These are phyloP conservation scores for Carposina sasakii DNA, from an alignment of 1,140 invertebrate genomes.

Conservation along the genomic window DNA sequence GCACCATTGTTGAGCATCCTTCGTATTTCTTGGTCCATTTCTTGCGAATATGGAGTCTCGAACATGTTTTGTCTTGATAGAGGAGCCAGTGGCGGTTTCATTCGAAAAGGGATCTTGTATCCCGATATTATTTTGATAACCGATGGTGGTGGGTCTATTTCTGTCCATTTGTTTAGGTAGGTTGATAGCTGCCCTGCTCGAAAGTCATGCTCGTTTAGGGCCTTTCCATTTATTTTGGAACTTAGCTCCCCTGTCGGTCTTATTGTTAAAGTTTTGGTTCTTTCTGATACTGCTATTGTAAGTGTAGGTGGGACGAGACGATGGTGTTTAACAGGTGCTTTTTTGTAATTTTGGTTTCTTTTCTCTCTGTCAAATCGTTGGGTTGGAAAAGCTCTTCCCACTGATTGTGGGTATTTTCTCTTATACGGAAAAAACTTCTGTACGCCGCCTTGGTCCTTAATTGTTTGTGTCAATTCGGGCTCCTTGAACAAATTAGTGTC, in stretches of 20 bases:
- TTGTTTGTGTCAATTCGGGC: too few relatives aligned
- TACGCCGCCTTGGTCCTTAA: too few relatives aligned
- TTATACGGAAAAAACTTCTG: too few relatives aligned
- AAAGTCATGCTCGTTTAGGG: neutral
- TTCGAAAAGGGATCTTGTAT: too few relatives aligned
- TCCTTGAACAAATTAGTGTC: too few relatives aligned
- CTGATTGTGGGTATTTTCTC: conserved; percentile 4
- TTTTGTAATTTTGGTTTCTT: neutral
- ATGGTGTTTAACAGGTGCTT: neutral
- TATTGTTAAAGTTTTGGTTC: neutral
- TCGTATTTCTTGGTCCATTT: too few relatives aligned
- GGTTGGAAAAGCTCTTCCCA: neutral
- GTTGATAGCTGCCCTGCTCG: neutral
- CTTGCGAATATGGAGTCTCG: too few relatives aligned
- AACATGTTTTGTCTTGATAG: too few relatives aligned
- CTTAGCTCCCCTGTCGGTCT: neutral
- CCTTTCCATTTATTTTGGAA: neutral
- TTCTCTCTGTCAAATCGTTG: neutral
- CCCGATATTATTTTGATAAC: neutral
- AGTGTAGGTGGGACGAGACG: neutral
- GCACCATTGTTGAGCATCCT: too few relatives aligned
- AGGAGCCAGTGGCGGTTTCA: too few relatives aligned
- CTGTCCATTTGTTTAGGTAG: neutral
- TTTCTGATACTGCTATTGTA: neutral
- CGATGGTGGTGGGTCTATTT: neutral